Percentiles rank a stretch among this genome's conserved stretches.
Evolutionary conservation across 2,888 invertebrate genomes (phyloP).

Genomic region (Tridacna crocea): DNA sequence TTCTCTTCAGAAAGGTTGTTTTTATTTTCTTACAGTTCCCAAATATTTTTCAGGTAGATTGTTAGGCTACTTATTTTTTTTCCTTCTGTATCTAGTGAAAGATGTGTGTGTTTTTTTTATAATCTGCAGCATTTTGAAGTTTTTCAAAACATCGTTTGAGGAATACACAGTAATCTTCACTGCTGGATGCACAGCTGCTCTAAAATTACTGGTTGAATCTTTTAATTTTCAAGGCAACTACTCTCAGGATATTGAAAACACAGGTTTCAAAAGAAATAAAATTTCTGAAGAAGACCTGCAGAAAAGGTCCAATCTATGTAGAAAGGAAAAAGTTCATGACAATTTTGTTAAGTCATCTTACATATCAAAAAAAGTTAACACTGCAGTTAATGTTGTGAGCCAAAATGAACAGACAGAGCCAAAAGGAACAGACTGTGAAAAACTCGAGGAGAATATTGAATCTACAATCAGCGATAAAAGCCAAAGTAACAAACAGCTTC

Average conservation of each 20-base stretch:
- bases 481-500: neutral
- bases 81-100: too few species aligned
- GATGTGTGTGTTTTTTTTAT: neutral
- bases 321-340: neutral
- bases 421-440: neutral
- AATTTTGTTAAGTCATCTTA: neutral
- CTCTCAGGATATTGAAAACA: neutral
- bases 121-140: constrained; percentile 89
- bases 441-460: neutral
- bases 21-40: too few species aligned
- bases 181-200: constrained; percentile 94
- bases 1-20: too few species aligned
- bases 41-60: too few species aligned
- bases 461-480: neutral
- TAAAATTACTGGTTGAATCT: constrained; percentile 93
- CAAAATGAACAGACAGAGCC: neutral
- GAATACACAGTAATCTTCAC: constrained; percentile 96
- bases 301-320: neutral
- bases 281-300: neutral
- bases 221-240: constrained; percentile 85
- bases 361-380: neutral
- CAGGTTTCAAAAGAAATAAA: neutral
- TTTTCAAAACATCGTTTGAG: constrained; percentile 92
- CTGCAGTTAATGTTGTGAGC: neutral
- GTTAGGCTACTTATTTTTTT: too few species aligned